phyloP scores from a whole-genome alignment of 2,888 invertebrate genomes.

The Gonocerus acuteangulatus region DNA sequence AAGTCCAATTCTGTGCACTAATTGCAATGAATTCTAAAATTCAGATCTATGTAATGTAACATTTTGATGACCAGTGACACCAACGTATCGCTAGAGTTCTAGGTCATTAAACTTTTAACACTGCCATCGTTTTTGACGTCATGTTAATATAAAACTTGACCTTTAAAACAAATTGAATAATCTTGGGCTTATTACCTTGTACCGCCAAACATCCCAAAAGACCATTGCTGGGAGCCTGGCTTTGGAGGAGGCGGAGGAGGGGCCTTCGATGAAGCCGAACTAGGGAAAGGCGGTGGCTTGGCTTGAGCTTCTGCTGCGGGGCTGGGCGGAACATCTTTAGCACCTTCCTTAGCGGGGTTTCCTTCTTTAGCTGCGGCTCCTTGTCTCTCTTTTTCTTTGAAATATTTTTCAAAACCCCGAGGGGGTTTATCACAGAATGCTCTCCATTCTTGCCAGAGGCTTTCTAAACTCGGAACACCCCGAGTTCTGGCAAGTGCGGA shows the following conservation, averaged over 20 bases:
- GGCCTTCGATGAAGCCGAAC: slow-evolving; percentile 40
- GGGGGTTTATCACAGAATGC: slow-evolving; percentile 71
- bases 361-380: slow-evolving; percentile 28
- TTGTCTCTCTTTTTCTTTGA: slow-evolving; percentile 49
- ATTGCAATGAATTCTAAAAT: no score
- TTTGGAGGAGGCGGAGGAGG: slow-evolving; percentile 42
- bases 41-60: no score
- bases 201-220: slow-evolving; percentile 49
- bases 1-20: no score
- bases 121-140: no score
- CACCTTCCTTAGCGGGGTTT: slow-evolving; percentile 35
- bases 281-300: slow-evolving; percentile 42
- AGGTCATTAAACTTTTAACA: no score
- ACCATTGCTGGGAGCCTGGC: slow-evolving; percentile 47
- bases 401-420: slow-evolving; percentile 91
- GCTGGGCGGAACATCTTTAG: slow-evolving; percentile 36
- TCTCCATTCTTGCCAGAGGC: slow-evolving; percentile 55
- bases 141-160: no score
- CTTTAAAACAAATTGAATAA: not conserved
- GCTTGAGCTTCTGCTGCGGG: slow-evolving; percentile 41
- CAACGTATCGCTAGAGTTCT: no score
- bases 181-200: slow-evolving; percentile 40
- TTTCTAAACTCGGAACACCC: slow-evolving; percentile 52
- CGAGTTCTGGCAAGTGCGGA: slow-evolving; percentile 42
- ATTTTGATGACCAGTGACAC: no score